phyloP scores from a whole-genome alignment of 2,113 vertebrate genomes.

The Tupaia chinensis region DNA sequence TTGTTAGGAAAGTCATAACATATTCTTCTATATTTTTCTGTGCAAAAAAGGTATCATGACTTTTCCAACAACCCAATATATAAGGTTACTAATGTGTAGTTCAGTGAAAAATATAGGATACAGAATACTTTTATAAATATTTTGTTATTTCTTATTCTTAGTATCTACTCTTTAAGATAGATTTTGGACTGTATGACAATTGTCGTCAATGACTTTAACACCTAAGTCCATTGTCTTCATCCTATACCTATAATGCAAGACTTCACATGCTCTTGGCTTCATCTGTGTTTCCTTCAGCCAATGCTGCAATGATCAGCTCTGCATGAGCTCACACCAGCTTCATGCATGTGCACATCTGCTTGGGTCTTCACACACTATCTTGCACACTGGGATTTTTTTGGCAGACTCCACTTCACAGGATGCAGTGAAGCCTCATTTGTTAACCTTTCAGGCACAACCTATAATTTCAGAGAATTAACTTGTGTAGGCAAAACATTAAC shows the following conservation, averaged over 20 bases:
- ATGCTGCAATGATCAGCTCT: neutral
- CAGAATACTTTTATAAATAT: neutral
- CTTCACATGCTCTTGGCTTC: neutral
- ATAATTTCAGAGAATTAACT: neutral
- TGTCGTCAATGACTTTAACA: neutral
- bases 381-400: neutral
- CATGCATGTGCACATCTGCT: neutral
- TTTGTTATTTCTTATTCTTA: neutral
- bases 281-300: neutral
- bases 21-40: no score
- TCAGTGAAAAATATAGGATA: neutral
- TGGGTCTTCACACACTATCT: neutral
- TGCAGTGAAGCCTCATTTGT: neutral
- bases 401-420: neutral
- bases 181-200: neutral
- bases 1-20: no score
- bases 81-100: neutral
- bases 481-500: neutral
- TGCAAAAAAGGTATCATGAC: no score
- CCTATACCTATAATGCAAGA: neutral
- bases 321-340: neutral
- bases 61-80: neutral
- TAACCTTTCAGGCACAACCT: neutral
- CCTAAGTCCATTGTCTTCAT: neutral
- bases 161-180: neutral